phyloP scores from a whole-genome alignment of 2,888 invertebrate species.

The Eilema depressum region DNA sequence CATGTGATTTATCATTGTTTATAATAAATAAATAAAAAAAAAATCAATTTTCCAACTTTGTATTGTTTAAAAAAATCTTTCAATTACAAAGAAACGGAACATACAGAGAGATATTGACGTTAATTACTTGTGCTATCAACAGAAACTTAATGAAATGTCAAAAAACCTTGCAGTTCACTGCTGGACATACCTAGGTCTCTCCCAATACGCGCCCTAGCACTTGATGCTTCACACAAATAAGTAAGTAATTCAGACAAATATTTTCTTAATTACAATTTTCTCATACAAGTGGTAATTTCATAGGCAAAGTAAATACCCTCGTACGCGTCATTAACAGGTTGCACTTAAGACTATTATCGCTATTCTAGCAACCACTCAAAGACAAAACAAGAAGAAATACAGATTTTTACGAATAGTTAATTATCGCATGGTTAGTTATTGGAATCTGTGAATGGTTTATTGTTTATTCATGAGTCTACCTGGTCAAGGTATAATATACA shows the following conservation, averaged over 20 bases:
- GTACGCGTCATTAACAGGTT: constrained; percentile 5
- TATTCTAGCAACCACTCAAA: background rate
- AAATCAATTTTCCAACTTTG: too few relatives aligned
- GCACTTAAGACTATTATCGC: constrained; percentile 5
- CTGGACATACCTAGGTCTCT: too few relatives aligned
- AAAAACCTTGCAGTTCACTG: too few relatives aligned
- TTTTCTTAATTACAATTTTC: background rate
- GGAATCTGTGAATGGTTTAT: constrained; percentile 5
- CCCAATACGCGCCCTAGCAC: background rate
- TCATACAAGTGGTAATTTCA: background rate
- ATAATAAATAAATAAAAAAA: too few relatives aligned
- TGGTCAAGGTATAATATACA: background rate
- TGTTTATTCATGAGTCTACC: background rate
- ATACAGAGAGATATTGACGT: too few relatives aligned
- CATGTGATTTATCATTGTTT: too few relatives aligned
- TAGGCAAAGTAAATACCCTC: background rate
- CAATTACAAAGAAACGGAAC: too few relatives aligned
- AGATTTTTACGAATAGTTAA: constrained; percentile 7
- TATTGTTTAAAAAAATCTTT: too few relatives aligned
- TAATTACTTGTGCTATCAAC: too few relatives aligned
- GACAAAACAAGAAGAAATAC: constrained; percentile 5
- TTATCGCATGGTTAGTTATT: constrained; percentile 11
- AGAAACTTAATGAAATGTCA: too few relatives aligned
- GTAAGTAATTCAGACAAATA: background rate
- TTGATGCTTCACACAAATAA: background rate